A percentile compares a stretch with the other conserved stretches of the same genome.
These are phyloP conservation scores for Myioborus miniatus DNA, from an alignment of 2,797 vertebrate species.

Conservation along the genomic window DNA sequence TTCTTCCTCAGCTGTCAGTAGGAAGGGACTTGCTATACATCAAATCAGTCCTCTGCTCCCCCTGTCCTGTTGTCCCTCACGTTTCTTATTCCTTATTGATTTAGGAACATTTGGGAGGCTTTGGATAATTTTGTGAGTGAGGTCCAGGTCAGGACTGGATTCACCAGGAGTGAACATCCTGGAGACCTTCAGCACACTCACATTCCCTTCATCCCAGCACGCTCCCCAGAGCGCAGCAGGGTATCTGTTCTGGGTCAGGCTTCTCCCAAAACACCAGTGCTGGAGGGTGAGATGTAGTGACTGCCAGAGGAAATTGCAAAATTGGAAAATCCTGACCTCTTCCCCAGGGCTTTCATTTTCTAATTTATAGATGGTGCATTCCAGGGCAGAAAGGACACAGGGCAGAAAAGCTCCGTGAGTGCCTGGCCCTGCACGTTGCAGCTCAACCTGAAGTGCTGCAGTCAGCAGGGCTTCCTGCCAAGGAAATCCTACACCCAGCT, in stretches of 20 bases:
- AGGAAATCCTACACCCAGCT: not conserved
- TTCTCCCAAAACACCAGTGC: not conserved
- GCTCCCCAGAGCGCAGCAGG: not conserved
- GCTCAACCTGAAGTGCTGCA: not conserved
- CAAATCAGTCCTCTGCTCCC: not conserved
- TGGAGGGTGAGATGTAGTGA: accelerated
- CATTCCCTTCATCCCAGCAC: not conserved
- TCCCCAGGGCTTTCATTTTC: not conserved
- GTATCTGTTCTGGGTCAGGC: not conserved
- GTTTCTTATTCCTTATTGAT: not conserved
- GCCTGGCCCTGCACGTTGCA: not conserved
- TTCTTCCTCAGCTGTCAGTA: not conserved
- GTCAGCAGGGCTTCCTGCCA: conserved; percentile 36
- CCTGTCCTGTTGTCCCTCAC: not conserved
- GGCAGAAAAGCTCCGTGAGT: not conserved
- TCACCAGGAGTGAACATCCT: not conserved
- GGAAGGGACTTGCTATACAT: not conserved
- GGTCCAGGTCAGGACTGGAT: not conserved
- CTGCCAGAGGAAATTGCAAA: not conserved
- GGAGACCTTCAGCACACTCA: not conserved
- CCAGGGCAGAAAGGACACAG: not conserved
- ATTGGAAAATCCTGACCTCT: not conserved
- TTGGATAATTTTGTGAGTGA: not conserved
- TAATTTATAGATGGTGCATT: not conserved
- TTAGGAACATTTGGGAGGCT: not conserved